These are phyloP conservation scores for Opisthograptis luteolata DNA, from an alignment of 2,888 invertebrate species.

Conservation along the genomic window DNA sequence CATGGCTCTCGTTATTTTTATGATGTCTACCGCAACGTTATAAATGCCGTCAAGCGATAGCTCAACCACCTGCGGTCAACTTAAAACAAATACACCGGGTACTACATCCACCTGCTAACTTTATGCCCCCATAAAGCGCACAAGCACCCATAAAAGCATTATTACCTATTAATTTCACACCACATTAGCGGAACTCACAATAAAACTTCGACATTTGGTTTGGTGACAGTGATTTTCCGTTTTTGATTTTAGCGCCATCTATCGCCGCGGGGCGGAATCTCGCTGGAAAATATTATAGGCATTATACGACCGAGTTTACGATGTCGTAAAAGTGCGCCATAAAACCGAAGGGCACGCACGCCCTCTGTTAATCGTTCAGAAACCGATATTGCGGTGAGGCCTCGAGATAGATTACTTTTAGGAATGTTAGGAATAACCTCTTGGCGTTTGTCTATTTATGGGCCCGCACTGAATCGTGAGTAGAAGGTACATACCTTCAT, in stretches of 20 bases:
- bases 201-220: constrained; percentile 80
- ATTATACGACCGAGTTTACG: constrained; percentile 80
- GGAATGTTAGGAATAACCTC: constrained; percentile 76
- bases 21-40: constrained; percentile 41
- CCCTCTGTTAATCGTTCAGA: constrained; percentile 84
- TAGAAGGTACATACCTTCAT: constrained; percentile 21
- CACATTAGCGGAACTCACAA: constrained; percentile 84
- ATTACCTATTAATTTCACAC: constrained; percentile 85
- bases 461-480: constrained; percentile 58
- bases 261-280: constrained; percentile 56
- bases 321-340: constrained; percentile 81
- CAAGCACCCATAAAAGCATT: constrained; percentile 82
- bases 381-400: constrained; percentile 83
- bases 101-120: constrained; percentile 72
- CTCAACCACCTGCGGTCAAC: constrained; percentile 65
- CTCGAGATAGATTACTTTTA: constrained; percentile 80
- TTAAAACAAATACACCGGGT: constrained; percentile 72
- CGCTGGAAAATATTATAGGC: constrained; percentile 80
- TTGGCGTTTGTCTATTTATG: constrained; percentile 78
- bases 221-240: constrained; percentile 75
- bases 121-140: constrained; percentile 78
- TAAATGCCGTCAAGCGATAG: constrained; percentile 53
- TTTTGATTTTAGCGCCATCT: constrained; percentile 79
- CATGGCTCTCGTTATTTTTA: constrained; percentile 31
- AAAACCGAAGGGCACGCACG: constrained; percentile 83